These are phyloP conservation scores for Himalopsyche phryganea DNA, from an alignment of 1,140 invertebrate genomes.

Conservation along the genomic window DNA sequence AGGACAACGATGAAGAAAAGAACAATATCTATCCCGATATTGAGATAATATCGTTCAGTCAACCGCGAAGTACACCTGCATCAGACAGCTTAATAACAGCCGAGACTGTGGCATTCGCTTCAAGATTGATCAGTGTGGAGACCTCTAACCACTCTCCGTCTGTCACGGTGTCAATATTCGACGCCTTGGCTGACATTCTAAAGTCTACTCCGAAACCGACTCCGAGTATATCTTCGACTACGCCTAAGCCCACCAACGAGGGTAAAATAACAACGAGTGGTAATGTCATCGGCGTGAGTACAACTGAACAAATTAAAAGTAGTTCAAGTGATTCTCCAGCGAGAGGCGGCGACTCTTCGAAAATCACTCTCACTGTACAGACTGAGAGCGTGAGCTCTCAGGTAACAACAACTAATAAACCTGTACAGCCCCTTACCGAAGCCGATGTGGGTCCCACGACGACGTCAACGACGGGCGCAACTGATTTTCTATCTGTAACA, in stretches of 20 bases:
- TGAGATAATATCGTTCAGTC: slow-evolving; percentile 51
- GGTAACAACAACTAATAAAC: slow-evolving; percentile 49
- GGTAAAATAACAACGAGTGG: slow-evolving; percentile 13
- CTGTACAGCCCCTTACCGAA: slow-evolving; percentile 47
- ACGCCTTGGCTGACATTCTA: slow-evolving; percentile 55
- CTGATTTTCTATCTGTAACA: slow-evolving; percentile 27
- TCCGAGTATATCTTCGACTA: slow-evolving; percentile 47
- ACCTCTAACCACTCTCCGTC: slow-evolving; percentile 52
- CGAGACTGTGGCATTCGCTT: slow-evolving; percentile 46
- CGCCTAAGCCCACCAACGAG: slow-evolving; percentile 16
- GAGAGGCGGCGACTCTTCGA: slow-evolving; percentile 14
- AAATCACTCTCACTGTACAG: slow-evolving; percentile 29
- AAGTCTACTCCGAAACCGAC: slow-evolving; percentile 47
- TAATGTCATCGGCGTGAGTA: slow-evolving; percentile 31
- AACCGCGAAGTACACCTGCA: slow-evolving; percentile 47
- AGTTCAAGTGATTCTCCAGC: slow-evolving; percentile 22
- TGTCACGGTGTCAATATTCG: slow-evolving; percentile 55
- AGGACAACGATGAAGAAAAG: slow-evolving; percentile 53
- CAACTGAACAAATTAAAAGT: slow-evolving; percentile 31
- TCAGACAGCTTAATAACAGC: slow-evolving; percentile 50
- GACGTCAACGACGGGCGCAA: slow-evolving; percentile 16
- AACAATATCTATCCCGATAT: slow-evolving; percentile 47
- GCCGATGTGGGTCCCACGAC: slow-evolving; percentile 15
- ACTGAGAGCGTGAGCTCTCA: slow-evolving; percentile 34
- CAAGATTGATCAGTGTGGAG: slow-evolving; percentile 52